Conservation (phyloP, 1,140 invertebrate genomes). For the Hesperophylax magnus region DNA sequence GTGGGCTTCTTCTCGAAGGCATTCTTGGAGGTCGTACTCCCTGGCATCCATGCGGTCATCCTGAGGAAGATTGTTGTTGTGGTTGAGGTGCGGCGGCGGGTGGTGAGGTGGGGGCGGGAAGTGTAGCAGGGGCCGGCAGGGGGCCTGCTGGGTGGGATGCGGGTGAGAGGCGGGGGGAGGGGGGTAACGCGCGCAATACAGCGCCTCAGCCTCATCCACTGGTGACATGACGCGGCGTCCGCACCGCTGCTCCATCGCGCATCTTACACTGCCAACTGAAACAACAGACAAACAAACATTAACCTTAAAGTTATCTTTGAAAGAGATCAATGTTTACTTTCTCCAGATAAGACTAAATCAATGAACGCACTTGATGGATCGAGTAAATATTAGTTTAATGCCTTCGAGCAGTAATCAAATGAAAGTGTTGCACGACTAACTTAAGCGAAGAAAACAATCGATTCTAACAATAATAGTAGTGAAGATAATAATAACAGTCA, state of each 20-base stretch:
- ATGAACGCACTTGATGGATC: no score
- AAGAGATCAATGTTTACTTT: no score
- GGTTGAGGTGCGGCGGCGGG: conserved; percentile 47
- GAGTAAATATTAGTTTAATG: no score
- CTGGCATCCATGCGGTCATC: conserved; percentile 45
- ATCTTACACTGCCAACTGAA: conserved; percentile 52
- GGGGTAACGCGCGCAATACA: conserved; percentile 50
- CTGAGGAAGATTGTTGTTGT: conserved; percentile 38
- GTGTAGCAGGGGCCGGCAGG: conserved; percentile 50
- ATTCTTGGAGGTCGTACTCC: conserved; percentile 53
- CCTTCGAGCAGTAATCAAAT: no score
- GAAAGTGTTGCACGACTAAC: no score
- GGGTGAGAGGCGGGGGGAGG: conserved; percentile 33
- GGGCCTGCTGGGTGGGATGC: conserved; percentile 17
- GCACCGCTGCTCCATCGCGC: conserved; percentile 56
- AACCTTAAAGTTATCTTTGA: not conserved
- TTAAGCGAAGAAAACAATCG: conserved; percentile 10
- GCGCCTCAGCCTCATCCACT: conserved; percentile 55
- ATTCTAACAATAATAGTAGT: not conserved
- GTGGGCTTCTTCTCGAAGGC: conserved; percentile 45
- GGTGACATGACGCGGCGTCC: conserved; percentile 57
- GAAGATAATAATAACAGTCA: not conserved
- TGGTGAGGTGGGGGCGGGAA: conserved; percentile 55
- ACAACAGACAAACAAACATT: conserved; percentile 40
- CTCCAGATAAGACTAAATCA: no score